Base-by-base conservation (phyloP, 2,888 invertebrate species). In the Pyrgus malvae region DNA sequence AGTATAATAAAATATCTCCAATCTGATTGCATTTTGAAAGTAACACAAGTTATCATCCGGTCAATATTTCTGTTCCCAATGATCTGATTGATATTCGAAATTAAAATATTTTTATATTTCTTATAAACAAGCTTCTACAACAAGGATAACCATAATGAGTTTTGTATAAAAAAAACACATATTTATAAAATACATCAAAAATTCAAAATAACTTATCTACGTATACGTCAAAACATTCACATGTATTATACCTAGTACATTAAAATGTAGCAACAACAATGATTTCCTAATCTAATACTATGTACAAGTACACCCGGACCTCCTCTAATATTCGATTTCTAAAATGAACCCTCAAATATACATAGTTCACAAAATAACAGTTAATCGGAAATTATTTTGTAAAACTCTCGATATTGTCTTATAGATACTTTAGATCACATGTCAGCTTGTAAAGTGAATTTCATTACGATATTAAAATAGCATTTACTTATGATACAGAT, bases 201-300 rank as follows among this genome's bases (percentile, higher is more conserved):
- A 70, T 37, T 67, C 14, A 53, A 64, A 62, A 63, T 61, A 63
- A 71, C 70, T 65, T 69, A 75, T 74, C 61, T 67, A 70, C 67
- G 44, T 74, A 74, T 67, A 71, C 64, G 69, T 66, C 64, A 79
- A 82, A 83, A 81, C 75, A 65, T 71, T 76, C 79, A 79, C 76
- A 70, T 84, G n/a, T n/a, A n/a, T n/a, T n/a, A n/a, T n/a, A n/a
- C n/a, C 78, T 83, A 85, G 84, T 86, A 81, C 74, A 76, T 83
- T 77, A 76, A 76, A 79, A 83, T 80, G 75, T 69, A 83, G 87
- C 72, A 84, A 88, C 82, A 84, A 84, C 73, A 74, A 78, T 79
- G 78, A 81, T 76, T 73, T 74, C 35, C 69, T 65, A 67, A 73
- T 71, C 67, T 72, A 71, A 74, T 72, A 74, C 64, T 83, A 85